These are phyloP conservation scores for Chymomyza caudatula DNA, from an alignment of 2,888 invertebrate genomes.

Conservation along the genomic window DNA sequence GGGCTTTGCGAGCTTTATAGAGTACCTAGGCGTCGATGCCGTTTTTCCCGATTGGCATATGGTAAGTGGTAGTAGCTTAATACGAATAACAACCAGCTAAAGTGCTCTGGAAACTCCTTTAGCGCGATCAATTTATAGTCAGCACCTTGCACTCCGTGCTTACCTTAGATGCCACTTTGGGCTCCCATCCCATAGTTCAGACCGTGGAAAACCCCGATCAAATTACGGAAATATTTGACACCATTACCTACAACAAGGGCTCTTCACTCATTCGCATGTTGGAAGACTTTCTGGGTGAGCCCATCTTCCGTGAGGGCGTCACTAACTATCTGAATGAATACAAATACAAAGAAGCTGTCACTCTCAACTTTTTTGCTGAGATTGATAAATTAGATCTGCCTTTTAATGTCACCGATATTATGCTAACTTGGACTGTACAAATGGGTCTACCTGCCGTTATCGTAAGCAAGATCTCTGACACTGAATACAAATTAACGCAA, in stretches of 20 bases:
- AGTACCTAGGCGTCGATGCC: conserved; percentile 86
- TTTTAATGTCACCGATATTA: conserved; percentile 81
- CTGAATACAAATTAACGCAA: conserved; percentile 85
- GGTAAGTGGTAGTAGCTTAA: no score
- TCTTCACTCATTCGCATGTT: conserved; percentile 93
- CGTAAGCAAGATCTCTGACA: conserved; percentile 79
- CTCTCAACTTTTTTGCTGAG: conserved; percentile 84
- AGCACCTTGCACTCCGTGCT: conserved; percentile 86
- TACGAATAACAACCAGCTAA: no score
- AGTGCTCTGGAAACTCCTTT: no score
- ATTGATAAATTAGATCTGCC: conserved; percentile 80
- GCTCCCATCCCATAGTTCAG: conserved; percentile 94
- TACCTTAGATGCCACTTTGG: conserved; percentile 86
- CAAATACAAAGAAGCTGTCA: conserved; percentile 88
- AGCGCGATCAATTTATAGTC: conserved; percentile 88
- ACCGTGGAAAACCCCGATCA: conserved; percentile 91
- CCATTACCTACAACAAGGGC: conserved; percentile 95
- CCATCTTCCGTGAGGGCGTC: conserved; percentile 86
- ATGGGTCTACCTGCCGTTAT: conserved; percentile 91
- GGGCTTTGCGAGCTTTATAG: conserved; percentile 95
- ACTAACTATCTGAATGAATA: conserved; percentile 86
- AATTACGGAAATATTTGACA: conserved; percentile 94
- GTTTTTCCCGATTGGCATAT: conserved; percentile 89
- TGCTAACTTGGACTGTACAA: conserved; percentile 94
- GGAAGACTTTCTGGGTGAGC: conserved; percentile 85